Percentiles rank a stretch among this genome's conserved stretches.
These are phyloP conservation scores for Cheirogaleus major DNA, from an alignment of 2,797 vertebrate genomes.

Conservation along the genomic window DNA sequence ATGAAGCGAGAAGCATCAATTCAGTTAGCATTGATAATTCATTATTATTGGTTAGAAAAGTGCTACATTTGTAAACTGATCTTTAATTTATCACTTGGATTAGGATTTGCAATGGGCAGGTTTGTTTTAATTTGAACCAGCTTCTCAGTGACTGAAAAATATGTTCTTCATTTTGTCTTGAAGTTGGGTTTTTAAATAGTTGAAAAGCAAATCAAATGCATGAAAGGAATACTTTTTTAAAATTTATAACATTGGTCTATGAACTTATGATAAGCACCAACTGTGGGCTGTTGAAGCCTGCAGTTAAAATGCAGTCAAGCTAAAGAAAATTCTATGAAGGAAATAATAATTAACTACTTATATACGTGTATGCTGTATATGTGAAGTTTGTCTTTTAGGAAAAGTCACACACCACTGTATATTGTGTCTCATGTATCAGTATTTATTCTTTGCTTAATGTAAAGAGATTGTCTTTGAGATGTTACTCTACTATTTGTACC, in stretches of 20 bases:
- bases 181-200: conserved; percentile 81
- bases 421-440: neutral
- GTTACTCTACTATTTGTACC: neutral
- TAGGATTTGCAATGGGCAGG: conserved; percentile 85
- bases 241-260: conserved; percentile 70
- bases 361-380: neutral
- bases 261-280: conserved; percentile 60
- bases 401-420: neutral
- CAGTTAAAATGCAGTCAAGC: conserved; percentile 61
- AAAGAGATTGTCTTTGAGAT: conserved; percentile 49
- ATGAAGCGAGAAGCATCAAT: conserved; percentile 87
- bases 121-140: conserved; percentile 84
- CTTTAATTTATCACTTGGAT: conserved; percentile 89
- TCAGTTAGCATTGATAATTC: conserved; percentile 87
- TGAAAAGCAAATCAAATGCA: conserved; percentile 69
- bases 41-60: conserved; percentile 88
- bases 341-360: conserved; percentile 55
- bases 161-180: conserved; percentile 88
- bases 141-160: conserved; percentile 84
- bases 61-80: conserved; percentile 85
- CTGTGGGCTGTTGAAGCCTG: conserved; percentile 30
- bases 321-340: conserved; percentile 49
- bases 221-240: conserved; percentile 62
- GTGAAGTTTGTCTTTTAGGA: conserved; percentile 39
- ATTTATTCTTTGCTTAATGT: conserved; percentile 27